These are phyloP conservation scores for Drosophila vallismaia DNA, from an alignment of 2,888 invertebrate species.

Conservation along the genomic window DNA sequence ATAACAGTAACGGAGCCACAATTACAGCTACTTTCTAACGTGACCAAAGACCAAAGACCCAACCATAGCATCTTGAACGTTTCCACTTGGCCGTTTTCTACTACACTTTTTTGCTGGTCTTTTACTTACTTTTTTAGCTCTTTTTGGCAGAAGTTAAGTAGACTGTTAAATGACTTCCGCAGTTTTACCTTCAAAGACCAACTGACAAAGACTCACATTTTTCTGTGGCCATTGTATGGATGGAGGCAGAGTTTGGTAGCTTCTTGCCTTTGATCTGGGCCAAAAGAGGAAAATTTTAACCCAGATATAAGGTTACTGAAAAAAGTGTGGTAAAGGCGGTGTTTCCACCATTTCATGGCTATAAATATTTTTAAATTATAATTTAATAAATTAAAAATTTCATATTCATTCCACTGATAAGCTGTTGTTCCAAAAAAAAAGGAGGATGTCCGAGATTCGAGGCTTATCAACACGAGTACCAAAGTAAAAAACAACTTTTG, in stretches of 20 bases:
- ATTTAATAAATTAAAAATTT: too few relatives aligned
- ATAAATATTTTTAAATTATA: too few relatives aligned
- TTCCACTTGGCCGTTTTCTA: constrained; percentile 44
- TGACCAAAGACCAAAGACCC: constrained; percentile 59
- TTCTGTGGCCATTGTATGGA: constrained; percentile 23
- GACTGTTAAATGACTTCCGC: constrained; percentile 75
- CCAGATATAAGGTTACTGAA: constrained; percentile 7
- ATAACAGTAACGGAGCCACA: constrained; percentile 53
- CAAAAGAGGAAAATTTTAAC: constrained; percentile 31
- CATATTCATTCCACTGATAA: too few relatives aligned
- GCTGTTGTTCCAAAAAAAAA: too few relatives aligned
- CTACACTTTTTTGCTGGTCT: constrained; percentile 17
- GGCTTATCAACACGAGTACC: neutral
- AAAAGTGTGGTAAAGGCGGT: neutral
- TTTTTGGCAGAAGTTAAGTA: constrained; percentile 55
- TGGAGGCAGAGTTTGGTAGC: constrained; percentile 16
- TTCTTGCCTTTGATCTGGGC: constrained; percentile 44
- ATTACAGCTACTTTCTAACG: constrained; percentile 69
- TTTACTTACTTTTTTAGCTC: constrained; percentile 10
- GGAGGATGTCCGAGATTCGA: too few relatives aligned
- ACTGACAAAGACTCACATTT: constrained; percentile 24
- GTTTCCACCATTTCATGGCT: too few relatives aligned
- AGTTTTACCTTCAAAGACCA: constrained; percentile 44
- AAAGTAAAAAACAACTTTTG: neutral
- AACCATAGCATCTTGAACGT: constrained; percentile 46